phyloP scores from a whole-genome alignment of 2,888 invertebrate genomes.

The Morpho helenor region DNA sequence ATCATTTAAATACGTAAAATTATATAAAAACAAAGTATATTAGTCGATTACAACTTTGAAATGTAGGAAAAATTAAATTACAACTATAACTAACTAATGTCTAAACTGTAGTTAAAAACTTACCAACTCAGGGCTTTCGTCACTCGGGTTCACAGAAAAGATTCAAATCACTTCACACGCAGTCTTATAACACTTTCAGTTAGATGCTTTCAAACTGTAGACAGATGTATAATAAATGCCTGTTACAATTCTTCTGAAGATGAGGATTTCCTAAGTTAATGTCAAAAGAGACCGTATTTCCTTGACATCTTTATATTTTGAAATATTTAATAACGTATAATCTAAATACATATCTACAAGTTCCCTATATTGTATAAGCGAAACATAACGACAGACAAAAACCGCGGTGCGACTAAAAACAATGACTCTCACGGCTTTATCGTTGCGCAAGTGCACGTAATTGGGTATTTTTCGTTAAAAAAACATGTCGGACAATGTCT shows the following conservation, averaged over 20 bases:
- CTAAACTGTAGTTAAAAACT: constrained; percentile 1
- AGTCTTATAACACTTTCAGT: constrained; percentile 14
- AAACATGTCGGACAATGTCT: constrained; percentile 20
- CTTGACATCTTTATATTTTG: constrained; percentile 7
- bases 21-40: too few relatives aligned
- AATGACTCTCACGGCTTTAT: constrained; percentile 20
- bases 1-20: too few relatives aligned
- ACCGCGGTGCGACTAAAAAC: constrained; percentile 13
- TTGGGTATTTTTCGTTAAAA: constrained; percentile 36
- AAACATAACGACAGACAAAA: constrained; percentile 18
- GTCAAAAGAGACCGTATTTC: constrained; percentile 9
- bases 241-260: neutral
- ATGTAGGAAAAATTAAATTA: too few relatives aligned
- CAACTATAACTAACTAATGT: too few relatives aligned
- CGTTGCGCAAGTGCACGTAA: constrained; percentile 60
- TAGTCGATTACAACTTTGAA: too few relatives aligned
- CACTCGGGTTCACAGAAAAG: constrained; percentile 22
- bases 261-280: neutral
- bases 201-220: constrained; percentile 21
- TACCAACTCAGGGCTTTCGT: constrained; percentile 15
- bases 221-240: neutral
- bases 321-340: constrained; percentile 12
- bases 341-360: constrained; percentile 14
- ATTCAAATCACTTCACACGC: constrained; percentile 25
- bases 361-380: constrained; percentile 26